Evolutionary conservation across 2,797 vertebrate genomes (phyloP).

Genomic region (Characodon lateralis): DNA sequence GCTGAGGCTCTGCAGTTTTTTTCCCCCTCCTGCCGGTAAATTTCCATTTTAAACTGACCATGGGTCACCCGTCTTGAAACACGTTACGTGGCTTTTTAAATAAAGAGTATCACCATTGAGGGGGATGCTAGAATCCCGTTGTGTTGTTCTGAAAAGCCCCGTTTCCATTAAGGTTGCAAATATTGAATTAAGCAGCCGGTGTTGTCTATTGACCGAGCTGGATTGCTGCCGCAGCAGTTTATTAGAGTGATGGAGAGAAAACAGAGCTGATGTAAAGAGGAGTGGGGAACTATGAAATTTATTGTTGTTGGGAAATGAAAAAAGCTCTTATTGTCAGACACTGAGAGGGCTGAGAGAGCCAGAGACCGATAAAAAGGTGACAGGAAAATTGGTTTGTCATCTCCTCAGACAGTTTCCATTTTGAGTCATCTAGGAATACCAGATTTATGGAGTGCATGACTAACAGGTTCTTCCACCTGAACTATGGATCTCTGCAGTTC

Average conservation of each 20-base stretch:
- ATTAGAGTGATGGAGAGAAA: slow-evolving; percentile 56
- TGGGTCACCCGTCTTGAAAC: slow-evolving; percentile 42
- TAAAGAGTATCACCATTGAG: slow-evolving; percentile 23
- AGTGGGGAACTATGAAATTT: slow-evolving; percentile 6
- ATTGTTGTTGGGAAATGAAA: slow-evolving; percentile 44
- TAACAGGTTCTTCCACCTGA: too few species aligned
- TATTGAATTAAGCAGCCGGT: slow-evolving; percentile 61
- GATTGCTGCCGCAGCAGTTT: slow-evolving; percentile 61
- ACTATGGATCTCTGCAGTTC: too few species aligned
- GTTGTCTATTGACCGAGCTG: slow-evolving; percentile 45
- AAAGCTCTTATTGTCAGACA: slow-evolving; percentile 71
- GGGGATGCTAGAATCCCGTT: slow-evolving; percentile 37
- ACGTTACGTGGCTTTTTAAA: slow-evolving; percentile 41
- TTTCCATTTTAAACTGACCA: slow-evolving; percentile 62
- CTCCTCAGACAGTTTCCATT: slow-evolving; percentile 52
- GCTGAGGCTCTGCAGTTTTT: slow-evolving; percentile 20
- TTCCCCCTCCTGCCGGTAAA: slow-evolving; percentile 37
- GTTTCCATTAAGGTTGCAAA: slow-evolving; percentile 63
- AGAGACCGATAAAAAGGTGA: slow-evolving; percentile 63
- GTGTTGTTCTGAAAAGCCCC: slow-evolving; percentile 16
- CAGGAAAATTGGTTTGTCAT: slow-evolving; percentile 60
- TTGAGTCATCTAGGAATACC: slow-evolving; percentile 38
- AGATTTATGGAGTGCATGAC: too few species aligned
- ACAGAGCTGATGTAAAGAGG: slow-evolving; percentile 21
- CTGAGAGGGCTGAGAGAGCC: slow-evolving; percentile 23